Percentiles rank a stretch among this genome's conserved stretches.
These are phyloP conservation scores for Allygus modestus DNA, from an alignment of 2,888 invertebrate species.

Conservation along the genomic window DNA sequence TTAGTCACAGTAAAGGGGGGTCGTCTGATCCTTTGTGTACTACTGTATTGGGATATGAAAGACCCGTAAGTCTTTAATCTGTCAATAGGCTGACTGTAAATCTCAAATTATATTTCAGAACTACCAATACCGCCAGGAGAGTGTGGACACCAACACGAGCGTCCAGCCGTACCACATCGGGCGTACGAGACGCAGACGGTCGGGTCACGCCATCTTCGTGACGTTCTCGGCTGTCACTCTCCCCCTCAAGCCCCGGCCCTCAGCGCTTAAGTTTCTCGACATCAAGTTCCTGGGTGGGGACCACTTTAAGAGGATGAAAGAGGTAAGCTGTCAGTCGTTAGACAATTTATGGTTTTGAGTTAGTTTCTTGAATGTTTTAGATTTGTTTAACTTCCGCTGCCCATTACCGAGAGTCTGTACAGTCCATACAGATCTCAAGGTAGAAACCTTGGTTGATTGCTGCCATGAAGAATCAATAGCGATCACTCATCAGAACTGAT, in stretches of 20 bases:
- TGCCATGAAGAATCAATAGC: no score
- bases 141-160: constrained; percentile 68
- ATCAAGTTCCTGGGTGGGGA: constrained; percentile 74
- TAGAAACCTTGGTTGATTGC: no score
- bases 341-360: no score
- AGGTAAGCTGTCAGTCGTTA: no score
- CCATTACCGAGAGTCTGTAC: no score
- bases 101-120: constrained; percentile 10
- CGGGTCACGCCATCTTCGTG: constrained; percentile 80
- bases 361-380: no score
- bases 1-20: no score
- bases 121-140: constrained; percentile 72
- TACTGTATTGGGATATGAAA: no score
- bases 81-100: no score
- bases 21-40: no score
- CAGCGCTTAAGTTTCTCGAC: constrained; percentile 73
- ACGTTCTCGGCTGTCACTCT: constrained; percentile 81
- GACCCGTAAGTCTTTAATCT: no score
- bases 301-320: constrained; percentile 75
- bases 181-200: constrained; percentile 77
- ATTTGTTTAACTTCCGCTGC: not conserved
- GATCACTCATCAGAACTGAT: no score
- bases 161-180: constrained; percentile 74
- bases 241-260: constrained; percentile 80
- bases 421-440: not conserved